Percentiles rank a stretch among this genome's conserved stretches.
These are phyloP conservation scores for Scaptomyza parva DNA, from an alignment of 2,888 invertebrate species.

Conservation along the genomic window DNA sequence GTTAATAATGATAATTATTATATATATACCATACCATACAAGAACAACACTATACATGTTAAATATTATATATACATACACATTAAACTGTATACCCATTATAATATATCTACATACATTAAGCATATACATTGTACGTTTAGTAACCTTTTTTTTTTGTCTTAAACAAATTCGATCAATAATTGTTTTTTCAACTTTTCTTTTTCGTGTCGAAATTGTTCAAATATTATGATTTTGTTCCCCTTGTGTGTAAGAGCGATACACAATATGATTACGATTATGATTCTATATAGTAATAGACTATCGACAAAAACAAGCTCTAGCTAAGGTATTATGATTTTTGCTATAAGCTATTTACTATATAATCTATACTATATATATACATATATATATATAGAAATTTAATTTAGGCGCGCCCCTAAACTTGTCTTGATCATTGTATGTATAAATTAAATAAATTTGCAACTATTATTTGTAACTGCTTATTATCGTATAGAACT, in stretches of 20 bases:
- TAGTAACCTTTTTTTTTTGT: conserved; percentile 54
- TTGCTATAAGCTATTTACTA: conserved; percentile 75
- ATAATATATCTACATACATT: conserved; percentile 40
- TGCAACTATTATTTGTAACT: conserved; percentile 67
- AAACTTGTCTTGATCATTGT: conserved; percentile 58
- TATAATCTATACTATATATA: conserved; percentile 1
- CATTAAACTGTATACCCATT: conserved; percentile 60
- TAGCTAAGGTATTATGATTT: conserved; percentile 77
- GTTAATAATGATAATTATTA: conserved; percentile 75
- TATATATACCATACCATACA: conserved; percentile 46
- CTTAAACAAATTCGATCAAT: conserved; percentile 19
- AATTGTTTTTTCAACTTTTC: conserved; percentile 41
- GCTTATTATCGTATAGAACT: conserved; percentile 41
- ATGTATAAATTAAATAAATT: conserved; percentile 68
- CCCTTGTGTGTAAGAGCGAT: conserved; percentile 44
- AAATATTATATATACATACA: conserved; percentile 47
- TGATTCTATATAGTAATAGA: conserved; percentile 16
- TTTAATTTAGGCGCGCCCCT: conserved; percentile 48
- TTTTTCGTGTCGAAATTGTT: conserved; percentile 63
- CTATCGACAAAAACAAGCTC: conserved; percentile 34
- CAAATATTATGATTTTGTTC: conserved; percentile 49
- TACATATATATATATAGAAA: conserved; percentile 19
- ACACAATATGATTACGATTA: conserved; percentile 37
- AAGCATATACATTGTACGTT: conserved; percentile 53
- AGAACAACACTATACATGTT: conserved; percentile 43